Percentiles rank a stretch among this genome's conserved stretches.
Evolutionary conservation across 2,888 invertebrate species (phyloP).

Genomic region (Cataglyphis cursor): DNA sequence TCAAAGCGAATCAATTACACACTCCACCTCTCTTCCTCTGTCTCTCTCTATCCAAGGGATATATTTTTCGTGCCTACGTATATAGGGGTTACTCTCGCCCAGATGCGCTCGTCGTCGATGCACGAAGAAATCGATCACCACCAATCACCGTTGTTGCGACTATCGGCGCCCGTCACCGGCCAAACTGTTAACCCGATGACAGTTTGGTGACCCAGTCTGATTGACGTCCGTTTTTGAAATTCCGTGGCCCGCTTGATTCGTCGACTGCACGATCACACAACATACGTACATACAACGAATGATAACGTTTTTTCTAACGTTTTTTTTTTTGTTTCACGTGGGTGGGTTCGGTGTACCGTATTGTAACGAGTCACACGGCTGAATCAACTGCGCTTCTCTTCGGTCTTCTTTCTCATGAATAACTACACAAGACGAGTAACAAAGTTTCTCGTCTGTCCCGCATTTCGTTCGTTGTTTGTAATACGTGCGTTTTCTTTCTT

Average conservation of each 20-base stretch:
- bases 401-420: slow-evolving; percentile 8
- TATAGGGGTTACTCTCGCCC: slow-evolving; percentile 35
- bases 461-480: slow-evolving; percentile 25
- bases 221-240: slow-evolving; percentile 56
- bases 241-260: slow-evolving; percentile 40
- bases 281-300: slow-evolving; percentile 14
- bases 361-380: slow-evolving; percentile 25
- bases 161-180: slow-evolving; percentile 25
- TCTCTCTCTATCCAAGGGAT: background rate
- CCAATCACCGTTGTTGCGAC: slow-evolving; percentile 7
- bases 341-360: background rate
- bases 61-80: slow-evolving; percentile 32
- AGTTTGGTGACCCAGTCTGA: slow-evolving; percentile 51
- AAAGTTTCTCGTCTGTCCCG: slow-evolving; percentile 7
- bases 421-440: slow-evolving; percentile 32
- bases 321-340: background rate
- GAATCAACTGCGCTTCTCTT: slow-evolving; percentile 45
- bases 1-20: slow-evolving; percentile 30
- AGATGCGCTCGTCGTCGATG: slow-evolving; percentile 40
- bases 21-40: background rate
- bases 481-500: background rate
- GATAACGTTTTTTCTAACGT: slow-evolving; percentile 16
- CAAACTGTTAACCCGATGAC: slow-evolving; percentile 30
- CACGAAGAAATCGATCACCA: slow-evolving; percentile 52
- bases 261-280: slow-evolving; percentile 6